Evolutionary conservation across 2,888 invertebrate species (phyloP), one percentile per base, ranked within the genome.

Genomic region (Temnothorax rugatulus): DNA sequence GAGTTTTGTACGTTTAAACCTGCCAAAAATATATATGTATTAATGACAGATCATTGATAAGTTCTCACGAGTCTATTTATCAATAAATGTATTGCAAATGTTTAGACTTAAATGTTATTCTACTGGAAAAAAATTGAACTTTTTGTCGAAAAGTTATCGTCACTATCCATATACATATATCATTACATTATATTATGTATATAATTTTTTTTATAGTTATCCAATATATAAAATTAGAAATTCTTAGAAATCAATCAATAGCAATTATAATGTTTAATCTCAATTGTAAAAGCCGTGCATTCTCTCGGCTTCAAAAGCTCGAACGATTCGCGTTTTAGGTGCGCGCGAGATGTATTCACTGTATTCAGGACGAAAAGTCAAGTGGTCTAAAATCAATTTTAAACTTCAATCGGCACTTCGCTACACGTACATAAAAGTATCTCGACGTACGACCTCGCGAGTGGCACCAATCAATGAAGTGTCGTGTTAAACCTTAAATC

Each of bases 31-130:
- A 25, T 15, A 34, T 71, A 47, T 71, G 18, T 15, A 34, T 59
- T 34, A n/a, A 25, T 59, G 47, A 81, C 57, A 57, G 15, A 71
- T 79, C 71, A 79, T 73, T 81, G 79, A 81, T 73, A 13, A 73
- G 13, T 59, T 71, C 21, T 59, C 47, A 47, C 34, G 18, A 71
- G 47, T 13, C 9, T 21, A n/a, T 21, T 47, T 8, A 11, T 76
- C 18, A 47, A 44, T 2, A 29, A 2, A 71, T 11, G 2, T 29
- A 21, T 75, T 7, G 38, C n/a, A 68, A 25, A 76, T 8, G 9
- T 52, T n/a, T n/a, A 77, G 3, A 52, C n/a, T 77, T 52, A 41
- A 77, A 54, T 25, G 13, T 41, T 38, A 29, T 4, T 25, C 4
- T 52, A 41, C 25, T 41, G 4, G 8, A 0, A 9, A 54, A 54